Evolutionary conservation across 2,113 vertebrate species (phyloP).

Genomic region (Monarcha castaneiventris): DNA sequence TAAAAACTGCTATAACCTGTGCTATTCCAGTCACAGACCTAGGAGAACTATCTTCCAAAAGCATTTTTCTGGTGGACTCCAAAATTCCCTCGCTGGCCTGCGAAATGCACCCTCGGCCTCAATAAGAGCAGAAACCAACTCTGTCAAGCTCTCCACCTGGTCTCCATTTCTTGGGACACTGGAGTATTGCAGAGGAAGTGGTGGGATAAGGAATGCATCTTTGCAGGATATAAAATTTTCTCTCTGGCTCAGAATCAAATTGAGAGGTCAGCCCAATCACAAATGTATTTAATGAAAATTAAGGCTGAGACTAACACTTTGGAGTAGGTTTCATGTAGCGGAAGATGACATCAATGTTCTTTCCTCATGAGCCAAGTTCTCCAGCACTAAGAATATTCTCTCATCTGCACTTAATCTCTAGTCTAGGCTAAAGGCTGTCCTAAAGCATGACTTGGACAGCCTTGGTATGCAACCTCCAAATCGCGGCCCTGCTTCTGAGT

Average conservation of each 20-base stretch:
- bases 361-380: neutral
- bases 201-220: constrained; percentile 15
- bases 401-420: neutral
- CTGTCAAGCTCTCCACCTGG: neutral
- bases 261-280: neutral
- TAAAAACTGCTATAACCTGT: neutral
- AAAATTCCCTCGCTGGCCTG: neutral
- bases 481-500: neutral
- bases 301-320: neutral
- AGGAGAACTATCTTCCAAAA: neutral
- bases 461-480: neutral
- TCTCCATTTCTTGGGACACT: neutral
- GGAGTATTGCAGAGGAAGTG: constrained; percentile 2
- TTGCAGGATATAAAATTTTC: constrained; percentile 12
- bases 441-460: neutral
- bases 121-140: neutral
- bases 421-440: neutral
- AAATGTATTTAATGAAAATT: constrained; percentile 7
- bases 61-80: neutral
- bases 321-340: neutral
- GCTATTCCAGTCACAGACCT: neutral
- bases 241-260: constrained; percentile 29
- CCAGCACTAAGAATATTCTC: neutral
- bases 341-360: constrained; percentile 38
- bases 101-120: neutral